Base-by-base conservation (phyloP, 2,797 vertebrate species). In the Melanotaenia nigrans region DNA sequence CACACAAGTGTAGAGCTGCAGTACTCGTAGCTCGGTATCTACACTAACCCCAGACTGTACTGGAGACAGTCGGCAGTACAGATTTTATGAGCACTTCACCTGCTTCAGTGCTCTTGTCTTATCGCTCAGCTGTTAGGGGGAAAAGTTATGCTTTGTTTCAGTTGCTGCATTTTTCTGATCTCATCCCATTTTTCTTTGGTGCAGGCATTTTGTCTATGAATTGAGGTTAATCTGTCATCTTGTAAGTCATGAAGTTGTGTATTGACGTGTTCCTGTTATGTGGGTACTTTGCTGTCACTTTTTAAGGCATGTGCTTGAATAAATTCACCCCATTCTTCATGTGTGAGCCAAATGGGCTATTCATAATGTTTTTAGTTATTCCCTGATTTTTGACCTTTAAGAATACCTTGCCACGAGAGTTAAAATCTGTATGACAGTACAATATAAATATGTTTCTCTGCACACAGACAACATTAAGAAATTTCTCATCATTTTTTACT, bases 21-120 rank as follows among this genome's bases (percentile, higher is more conserved):
- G 87, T 78, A 87, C 88, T 90, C 47, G 77, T 85, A 94, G 94
- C 83, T 91, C 86, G 71, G 78, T 66, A 82, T 78, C 82, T 64
- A 71, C 86, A 69, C 92, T 91, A 81, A 84, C 93, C 94, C 86
- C 89, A 90, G 87, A 91, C 90, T 87, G 86, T 92, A 89, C 89
- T 90, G 88, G 90, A 89, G 87, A 93, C 92, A 84, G 89, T 92
- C 90, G 88, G 92, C 92, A 87, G 85, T 93, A 84, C 92, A 93
- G 90, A 89, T 90, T 93, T 92, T 93, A 94, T 94, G 83, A 92
- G 94, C 90, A 90, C 83, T 88, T 89, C 74, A 84, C 75, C 81
- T 25, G 84, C 89, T 83, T 74, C 87, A 86, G 67, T 84, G 87
- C 90, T 87, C 85, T 85, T 81, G 85, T 87, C 85, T 90, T 91